Percentiles rank a stretch among this genome's conserved stretches.
Evolutionary conservation across 2,113 vertebrate genomes (phyloP).

Genomic region (Silurus meridionalis): DNA sequence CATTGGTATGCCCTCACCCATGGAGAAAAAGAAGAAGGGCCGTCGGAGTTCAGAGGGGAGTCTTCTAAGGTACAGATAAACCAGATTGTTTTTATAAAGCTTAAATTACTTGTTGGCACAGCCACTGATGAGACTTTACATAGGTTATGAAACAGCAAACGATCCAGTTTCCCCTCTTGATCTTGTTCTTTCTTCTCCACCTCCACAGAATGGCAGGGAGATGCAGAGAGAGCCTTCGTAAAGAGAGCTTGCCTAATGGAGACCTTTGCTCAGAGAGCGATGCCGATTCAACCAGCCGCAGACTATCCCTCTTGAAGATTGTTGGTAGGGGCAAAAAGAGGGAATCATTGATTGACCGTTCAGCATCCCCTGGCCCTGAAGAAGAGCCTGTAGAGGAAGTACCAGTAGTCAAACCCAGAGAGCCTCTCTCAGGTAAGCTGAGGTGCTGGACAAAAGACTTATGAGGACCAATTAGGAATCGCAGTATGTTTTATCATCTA

Average conservation of each 20-base stretch:
- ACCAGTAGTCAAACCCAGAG: slow-evolving; percentile 74
- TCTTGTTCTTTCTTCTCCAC: not conserved
- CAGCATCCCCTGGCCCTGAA: slow-evolving; percentile 63
- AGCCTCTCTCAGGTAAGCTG: slow-evolving; percentile 81
- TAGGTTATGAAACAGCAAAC: not conserved
- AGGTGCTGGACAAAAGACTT: not conserved
- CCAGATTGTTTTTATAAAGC: not conserved
- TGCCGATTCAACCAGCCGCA: slow-evolving; percentile 64
- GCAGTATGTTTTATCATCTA: not conserved
- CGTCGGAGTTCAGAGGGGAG: slow-evolving; percentile 82
- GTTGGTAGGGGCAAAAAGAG: slow-evolving; percentile 76
- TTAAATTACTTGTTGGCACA: not conserved
- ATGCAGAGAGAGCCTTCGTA: slow-evolving; percentile 67
- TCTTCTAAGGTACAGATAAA: slow-evolving; percentile 66
- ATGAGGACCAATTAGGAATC: not conserved
- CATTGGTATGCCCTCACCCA: slow-evolving; percentile 65
- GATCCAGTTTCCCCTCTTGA: not conserved
- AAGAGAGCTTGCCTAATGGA: slow-evolving; percentile 61
- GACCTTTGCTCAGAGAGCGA: slow-evolving; percentile 64
- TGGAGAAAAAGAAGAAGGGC: slow-evolving; percentile 71
- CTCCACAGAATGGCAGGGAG: slow-evolving; percentile 69
- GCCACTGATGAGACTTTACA: not conserved
- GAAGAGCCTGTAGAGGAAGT: slow-evolving; percentile 65
- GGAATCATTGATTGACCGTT: slow-evolving; percentile 71
- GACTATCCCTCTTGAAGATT: slow-evolving; percentile 79